Percentiles rank a stretch among this genome's conserved stretches.
Conservation (phyloP, 2,113 vertebrate genomes). For the Miniopterus natalensis region DNA sequence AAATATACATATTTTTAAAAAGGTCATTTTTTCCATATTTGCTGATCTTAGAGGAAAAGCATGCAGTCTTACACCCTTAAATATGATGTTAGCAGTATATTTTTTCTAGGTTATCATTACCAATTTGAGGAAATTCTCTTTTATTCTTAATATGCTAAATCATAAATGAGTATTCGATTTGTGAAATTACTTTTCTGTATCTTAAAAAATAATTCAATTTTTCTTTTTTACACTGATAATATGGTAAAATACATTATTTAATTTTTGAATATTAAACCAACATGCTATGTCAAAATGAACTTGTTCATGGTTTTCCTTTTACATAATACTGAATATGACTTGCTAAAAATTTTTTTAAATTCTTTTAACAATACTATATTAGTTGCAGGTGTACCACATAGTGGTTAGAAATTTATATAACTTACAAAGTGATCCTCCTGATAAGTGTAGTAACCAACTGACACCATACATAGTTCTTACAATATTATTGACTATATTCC, state of each 20-base stretch:
- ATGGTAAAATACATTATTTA: background rate
- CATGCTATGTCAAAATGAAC: background rate
- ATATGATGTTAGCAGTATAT: background rate
- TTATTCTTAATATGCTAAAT: background rate
- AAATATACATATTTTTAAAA: background rate
- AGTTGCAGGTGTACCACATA: background rate
- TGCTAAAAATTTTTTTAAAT: background rate
- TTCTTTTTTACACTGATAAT: background rate
- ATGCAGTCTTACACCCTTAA: background rate
- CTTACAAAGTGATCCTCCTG: background rate
- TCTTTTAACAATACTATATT: background rate
- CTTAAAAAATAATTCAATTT: background rate
- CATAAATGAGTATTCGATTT: background rate
- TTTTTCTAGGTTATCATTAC: background rate
- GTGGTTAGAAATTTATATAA: background rate
- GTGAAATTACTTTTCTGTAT: background rate
- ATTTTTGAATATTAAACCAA: constrained; percentile 13
- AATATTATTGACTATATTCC: background rate
- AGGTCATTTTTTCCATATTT: background rate
- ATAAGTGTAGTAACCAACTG: background rate
- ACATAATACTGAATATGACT: background rate
- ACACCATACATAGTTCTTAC: background rate
- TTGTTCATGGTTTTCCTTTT: background rate
- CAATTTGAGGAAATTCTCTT: background rate
- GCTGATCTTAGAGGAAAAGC: background rate